These are phyloP conservation scores for Alca torda DNA, from an alignment of 2,797 vertebrate genomes.

Conservation along the genomic window DNA sequence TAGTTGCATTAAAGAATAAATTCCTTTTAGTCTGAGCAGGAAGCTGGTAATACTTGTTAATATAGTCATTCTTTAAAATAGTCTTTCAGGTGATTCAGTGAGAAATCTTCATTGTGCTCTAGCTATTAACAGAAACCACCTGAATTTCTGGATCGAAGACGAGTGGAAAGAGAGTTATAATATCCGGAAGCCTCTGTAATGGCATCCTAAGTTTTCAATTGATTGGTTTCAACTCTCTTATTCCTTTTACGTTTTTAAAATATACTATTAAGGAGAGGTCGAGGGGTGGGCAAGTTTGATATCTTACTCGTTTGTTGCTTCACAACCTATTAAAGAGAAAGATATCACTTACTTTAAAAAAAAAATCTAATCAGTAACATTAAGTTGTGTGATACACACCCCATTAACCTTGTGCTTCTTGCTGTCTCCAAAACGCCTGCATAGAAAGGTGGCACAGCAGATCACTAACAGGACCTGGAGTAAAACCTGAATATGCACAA, in stretches of 20 bases:
- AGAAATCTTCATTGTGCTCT: slow-evolving; percentile 20
- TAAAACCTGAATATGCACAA: neutral
- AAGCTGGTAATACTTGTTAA: slow-evolving; percentile 56
- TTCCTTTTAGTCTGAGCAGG: slow-evolving; percentile 58
- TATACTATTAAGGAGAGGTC: neutral
- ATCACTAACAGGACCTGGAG: neutral
- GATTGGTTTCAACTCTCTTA: neutral
- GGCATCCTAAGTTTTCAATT: neutral
- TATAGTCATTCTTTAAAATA: slow-evolving; percentile 60
- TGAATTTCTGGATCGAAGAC: slow-evolving; percentile 26
- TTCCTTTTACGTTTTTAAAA: neutral
- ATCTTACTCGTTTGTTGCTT: neutral
- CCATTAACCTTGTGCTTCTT: neutral
- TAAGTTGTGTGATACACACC: neutral
- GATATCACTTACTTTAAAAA: neutral
- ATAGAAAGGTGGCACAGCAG: neutral
- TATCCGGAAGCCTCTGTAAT: slow-evolving; percentile 7
- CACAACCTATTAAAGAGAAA: neutral
- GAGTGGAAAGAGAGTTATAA: slow-evolving; percentile 23
- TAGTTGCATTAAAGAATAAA: slow-evolving; percentile 27
- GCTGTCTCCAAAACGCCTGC: neutral
- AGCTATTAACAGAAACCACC: slow-evolving; percentile 39
- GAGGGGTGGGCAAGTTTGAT: neutral
- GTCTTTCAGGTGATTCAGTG: slow-evolving; percentile 42
- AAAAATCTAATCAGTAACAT: neutral